Percentiles rank a stretch among this genome's conserved stretches.
phyloP scores from a whole-genome alignment of 2,113 vertebrate genomes.

The Pluvialis apricaria region DNA sequence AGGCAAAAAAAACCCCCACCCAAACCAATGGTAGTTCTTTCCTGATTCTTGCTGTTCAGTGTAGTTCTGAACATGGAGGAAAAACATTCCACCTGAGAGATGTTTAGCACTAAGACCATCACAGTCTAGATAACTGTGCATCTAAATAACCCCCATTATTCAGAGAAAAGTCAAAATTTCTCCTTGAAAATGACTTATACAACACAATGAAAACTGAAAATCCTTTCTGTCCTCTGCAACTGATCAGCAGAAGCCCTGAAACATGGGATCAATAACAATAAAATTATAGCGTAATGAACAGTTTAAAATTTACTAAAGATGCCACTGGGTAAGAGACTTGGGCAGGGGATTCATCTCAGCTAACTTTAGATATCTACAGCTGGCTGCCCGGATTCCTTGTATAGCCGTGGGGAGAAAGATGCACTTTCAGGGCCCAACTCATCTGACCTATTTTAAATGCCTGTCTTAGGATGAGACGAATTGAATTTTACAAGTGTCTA shows the following conservation, averaged over 20 bases:
- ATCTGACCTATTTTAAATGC: not conserved
- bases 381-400: not conserved
- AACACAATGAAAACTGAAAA: not conserved
- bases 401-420: not conserved
- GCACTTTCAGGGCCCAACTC: not conserved
- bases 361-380: not conserved
- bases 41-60: not conserved
- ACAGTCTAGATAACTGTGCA: too few species aligned
- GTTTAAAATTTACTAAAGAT: not conserved
- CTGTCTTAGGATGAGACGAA: not conserved
- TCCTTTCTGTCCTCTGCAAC: not conserved
- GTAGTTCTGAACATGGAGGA: not conserved
- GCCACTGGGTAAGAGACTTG: not conserved
- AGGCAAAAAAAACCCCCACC: not conserved
- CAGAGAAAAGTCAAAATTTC: not conserved
- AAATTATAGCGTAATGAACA: not conserved
- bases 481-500: not conserved
- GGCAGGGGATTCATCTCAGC: not conserved
- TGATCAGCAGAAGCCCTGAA: not conserved
- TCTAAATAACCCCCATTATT: not conserved
- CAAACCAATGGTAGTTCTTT: not conserved
- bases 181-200: not conserved
- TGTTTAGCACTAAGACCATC: not conserved
- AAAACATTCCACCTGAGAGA: not conserved
- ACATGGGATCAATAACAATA: not conserved